A percentile compares a stretch with the other conserved stretches of the same genome.
Conservation (phyloP, 2,888 invertebrate species). For the Apotomis capreana region DNA sequence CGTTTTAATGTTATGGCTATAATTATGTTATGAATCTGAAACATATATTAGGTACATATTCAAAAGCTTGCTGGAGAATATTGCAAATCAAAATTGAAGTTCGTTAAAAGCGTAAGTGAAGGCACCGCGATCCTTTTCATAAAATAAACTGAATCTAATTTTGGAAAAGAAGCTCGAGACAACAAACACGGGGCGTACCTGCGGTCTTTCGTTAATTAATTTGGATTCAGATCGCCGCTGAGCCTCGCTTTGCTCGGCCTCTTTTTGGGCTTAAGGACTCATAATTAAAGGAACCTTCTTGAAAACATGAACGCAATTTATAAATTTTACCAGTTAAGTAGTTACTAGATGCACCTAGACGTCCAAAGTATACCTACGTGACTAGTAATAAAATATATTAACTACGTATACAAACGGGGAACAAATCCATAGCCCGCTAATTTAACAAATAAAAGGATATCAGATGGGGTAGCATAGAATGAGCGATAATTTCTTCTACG, state of each 20-base stretch:
- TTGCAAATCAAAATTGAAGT: not conserved
- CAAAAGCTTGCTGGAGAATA: not conserved
- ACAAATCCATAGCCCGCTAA: too few species aligned
- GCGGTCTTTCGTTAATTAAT: slow-evolving; percentile 29
- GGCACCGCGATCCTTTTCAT: not conserved
- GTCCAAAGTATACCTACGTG: too few species aligned
- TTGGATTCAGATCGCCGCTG: slow-evolving; percentile 23
- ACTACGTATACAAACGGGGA: too few species aligned
- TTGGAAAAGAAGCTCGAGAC: slow-evolving; percentile 3
- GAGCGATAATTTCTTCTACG: too few species aligned
- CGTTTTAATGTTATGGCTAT: too few species aligned
- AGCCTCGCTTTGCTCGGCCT: slow-evolving; percentile 13
- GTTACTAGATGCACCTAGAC: not conserved
- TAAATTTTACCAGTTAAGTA: slow-evolving; percentile 29
- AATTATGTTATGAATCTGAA: too few species aligned
- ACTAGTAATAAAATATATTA: too few species aligned
- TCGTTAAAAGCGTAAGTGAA: not conserved
- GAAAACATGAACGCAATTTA: slow-evolving; percentile 33
- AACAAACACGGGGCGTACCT: slow-evolving; percentile 20
- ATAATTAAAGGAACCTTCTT: slow-evolving; percentile 10
- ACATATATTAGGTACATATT: too few species aligned
- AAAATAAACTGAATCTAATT: slow-evolving; percentile 15
- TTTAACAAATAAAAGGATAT: too few species aligned
- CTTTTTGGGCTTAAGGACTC: slow-evolving; percentile 19
- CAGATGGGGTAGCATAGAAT: too few species aligned